These are phyloP conservation scores for Nineta flava DNA, from an alignment of 2,888 invertebrate species.

Conservation along the genomic window DNA sequence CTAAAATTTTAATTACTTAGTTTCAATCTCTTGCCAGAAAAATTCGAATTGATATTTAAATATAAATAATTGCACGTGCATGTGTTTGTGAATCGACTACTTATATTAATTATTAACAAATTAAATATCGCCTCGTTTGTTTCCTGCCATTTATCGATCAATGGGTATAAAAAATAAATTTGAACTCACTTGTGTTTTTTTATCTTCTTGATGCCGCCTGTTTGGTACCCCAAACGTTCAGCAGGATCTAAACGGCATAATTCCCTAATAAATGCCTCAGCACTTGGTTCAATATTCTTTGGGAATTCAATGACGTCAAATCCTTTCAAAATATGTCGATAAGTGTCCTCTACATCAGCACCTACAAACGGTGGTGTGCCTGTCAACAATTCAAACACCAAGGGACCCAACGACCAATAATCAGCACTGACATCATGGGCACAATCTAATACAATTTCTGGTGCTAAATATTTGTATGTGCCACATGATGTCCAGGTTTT, in stretches of 20 bases:
- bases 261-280: conserved; percentile 88
- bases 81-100: too few relatives aligned
- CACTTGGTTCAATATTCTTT: conserved; percentile 82
- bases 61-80: too few relatives aligned
- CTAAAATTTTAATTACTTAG: too few relatives aligned
- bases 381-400: conserved; percentile 96
- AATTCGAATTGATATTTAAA: too few relatives aligned
- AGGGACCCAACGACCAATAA: conserved; percentile 96
- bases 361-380: conserved; percentile 91
- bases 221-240: conserved; percentile 89
- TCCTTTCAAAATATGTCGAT: conserved; percentile 96
- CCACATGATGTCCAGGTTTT: conserved; percentile 99
- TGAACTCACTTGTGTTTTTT: conserved; percentile 85
- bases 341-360: conserved; percentile 97
- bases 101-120: too few relatives aligned
- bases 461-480: conserved; percentile 95
- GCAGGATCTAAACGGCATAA: conserved; percentile 96
- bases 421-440: conserved; percentile 97
- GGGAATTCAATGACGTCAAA: conserved; percentile 99
- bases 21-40: too few relatives aligned
- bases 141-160: too few relatives aligned
- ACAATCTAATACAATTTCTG: conserved; percentile 95
- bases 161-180: too few relatives aligned
- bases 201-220: conserved; percentile 92
- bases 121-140: too few relatives aligned